Evolutionary conservation across 2,888 invertebrate species (phyloP).

Genomic region (Anodontia alba): DNA sequence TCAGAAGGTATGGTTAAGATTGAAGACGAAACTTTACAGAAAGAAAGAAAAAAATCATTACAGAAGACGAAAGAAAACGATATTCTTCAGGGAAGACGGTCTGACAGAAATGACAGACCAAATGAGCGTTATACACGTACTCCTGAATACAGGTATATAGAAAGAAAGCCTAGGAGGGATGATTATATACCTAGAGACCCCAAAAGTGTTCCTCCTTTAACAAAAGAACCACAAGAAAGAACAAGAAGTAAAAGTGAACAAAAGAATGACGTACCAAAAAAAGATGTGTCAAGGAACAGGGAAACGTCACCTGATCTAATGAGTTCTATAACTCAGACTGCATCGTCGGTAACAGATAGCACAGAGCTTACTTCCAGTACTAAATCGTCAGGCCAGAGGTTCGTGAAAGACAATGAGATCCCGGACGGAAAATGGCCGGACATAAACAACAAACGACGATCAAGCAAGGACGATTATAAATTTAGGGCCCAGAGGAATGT

Average conservation of each 20-base stretch:
- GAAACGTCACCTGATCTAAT: conserved; percentile 49
- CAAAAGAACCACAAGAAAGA: conserved; percentile 58
- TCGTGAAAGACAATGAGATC: conserved; percentile 20
- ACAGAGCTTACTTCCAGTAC: conserved; percentile 55
- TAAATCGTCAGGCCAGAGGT: conserved; percentile 38
- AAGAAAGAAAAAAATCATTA: conserved; percentile 41
- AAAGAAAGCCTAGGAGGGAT: conserved; percentile 47
- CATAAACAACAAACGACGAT: conserved; percentile 28
- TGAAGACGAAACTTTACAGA: conserved; percentile 49
- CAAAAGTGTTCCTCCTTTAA: conserved; percentile 59
- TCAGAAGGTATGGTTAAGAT: conserved; percentile 34
- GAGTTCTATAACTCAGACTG: conserved; percentile 44
- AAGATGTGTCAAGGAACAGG: conserved; percentile 25
- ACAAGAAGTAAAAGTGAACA: conserved; percentile 43
- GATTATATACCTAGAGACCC: conserved; percentile 55
- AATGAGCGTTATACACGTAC: conserved; percentile 33
- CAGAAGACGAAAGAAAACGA: conserved; percentile 31
- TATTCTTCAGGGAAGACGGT: conserved; percentile 23
- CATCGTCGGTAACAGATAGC: conserved; percentile 45
- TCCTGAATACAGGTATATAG: conserved; percentile 30
- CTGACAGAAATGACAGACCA: conserved; percentile 12
- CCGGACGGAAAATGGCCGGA: conserved; percentile 24
- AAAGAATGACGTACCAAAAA: conserved; percentile 31
- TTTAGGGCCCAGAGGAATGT: too few species aligned
- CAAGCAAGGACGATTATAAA: too few species aligned